Percentiles rank a stretch among this genome's conserved stretches.
Evolutionary conservation across 2,113 vertebrate species (phyloP).

Genomic region (Gadus macrocephalus): DNA sequence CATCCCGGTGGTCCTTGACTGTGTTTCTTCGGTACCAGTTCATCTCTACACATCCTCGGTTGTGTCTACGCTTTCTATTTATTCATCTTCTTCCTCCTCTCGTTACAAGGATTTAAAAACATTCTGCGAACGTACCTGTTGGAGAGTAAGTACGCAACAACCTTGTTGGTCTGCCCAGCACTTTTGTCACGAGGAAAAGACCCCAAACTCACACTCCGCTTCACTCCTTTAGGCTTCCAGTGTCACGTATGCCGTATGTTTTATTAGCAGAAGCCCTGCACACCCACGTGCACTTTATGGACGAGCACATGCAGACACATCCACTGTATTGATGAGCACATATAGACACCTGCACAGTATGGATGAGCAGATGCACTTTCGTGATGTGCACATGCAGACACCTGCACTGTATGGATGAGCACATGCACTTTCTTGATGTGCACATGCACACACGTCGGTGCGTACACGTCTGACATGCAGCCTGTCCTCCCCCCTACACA

Average conservation of each 20-base stretch:
- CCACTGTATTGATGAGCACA: too few species aligned
- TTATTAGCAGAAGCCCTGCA: too few species aligned
- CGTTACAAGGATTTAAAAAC: slow-evolving; percentile 71
- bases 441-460: neutral
- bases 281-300: too few species aligned
- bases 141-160: slow-evolving; percentile 72
- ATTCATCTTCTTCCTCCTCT: slow-evolving; percentile 21
- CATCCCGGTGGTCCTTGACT: too few species aligned
- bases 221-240: slow-evolving; percentile 21
- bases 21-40: too few species aligned
- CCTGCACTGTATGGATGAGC: neutral
- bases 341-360: neutral
- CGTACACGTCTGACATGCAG: neutral
- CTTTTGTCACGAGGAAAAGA: slow-evolving; percentile 36
- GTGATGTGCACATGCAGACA: slow-evolving; percentile 1
- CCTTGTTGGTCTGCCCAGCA: slow-evolving; percentile 16
- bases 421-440: slow-evolving; percentile 4
- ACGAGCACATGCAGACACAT: slow-evolving; percentile 5
- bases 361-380: neutral
- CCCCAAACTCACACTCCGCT: slow-evolving; percentile 28
- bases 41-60: too few species aligned
- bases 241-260: too few species aligned
- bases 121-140: slow-evolving; percentile 72
- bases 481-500: too few species aligned
- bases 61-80: neutral